These are phyloP conservation scores for Fragum sueziense DNA, from an alignment of 2,888 invertebrate genomes.

Conservation along the genomic window DNA sequence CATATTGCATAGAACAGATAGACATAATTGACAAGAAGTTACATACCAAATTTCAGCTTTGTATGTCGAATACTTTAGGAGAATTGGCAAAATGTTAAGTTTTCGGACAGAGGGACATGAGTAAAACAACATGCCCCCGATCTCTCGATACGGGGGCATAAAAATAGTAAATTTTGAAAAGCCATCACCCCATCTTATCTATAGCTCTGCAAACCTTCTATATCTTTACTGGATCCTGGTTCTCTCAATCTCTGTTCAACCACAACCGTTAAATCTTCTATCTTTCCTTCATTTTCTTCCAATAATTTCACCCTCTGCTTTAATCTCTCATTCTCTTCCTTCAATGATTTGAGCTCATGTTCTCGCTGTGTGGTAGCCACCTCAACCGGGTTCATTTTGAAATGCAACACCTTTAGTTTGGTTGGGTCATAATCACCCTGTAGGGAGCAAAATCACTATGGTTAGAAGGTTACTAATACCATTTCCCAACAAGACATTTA, in stretches of 20 bases:
- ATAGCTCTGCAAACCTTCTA: slow-evolving; percentile 69
- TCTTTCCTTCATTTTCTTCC: slow-evolving; percentile 73
- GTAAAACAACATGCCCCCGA: not conserved
- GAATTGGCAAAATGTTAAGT: too few species aligned
- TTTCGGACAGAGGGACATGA: not conserved
- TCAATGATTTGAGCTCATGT: slow-evolving; percentile 67
- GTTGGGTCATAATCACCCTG: slow-evolving; percentile 81
- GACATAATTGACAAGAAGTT: too few species aligned
- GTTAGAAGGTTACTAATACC: too few species aligned
- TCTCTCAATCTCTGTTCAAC: slow-evolving; percentile 76
- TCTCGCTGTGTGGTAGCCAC: slow-evolving; percentile 66
- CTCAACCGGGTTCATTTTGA: slow-evolving; percentile 76
- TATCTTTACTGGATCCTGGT: slow-evolving; percentile 72
- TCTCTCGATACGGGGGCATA: not conserved
- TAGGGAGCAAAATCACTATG: too few species aligned
- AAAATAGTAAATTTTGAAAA: too few species aligned
- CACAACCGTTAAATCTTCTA: slow-evolving; percentile 75
- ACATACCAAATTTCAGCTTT: too few species aligned
- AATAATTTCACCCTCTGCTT: slow-evolving; percentile 73
- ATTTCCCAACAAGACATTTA: too few species aligned
- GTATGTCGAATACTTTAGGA: too few species aligned
- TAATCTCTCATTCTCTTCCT: slow-evolving; percentile 74
- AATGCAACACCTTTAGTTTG: slow-evolving; percentile 78
- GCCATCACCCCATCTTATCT: too few species aligned
- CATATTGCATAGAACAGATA: too few species aligned